A percentile compares a stretch with the other conserved stretches of the same genome.
Evolutionary conservation across 2,888 invertebrate genomes (phyloP).

Genomic region (Brenthis daphne): DNA sequence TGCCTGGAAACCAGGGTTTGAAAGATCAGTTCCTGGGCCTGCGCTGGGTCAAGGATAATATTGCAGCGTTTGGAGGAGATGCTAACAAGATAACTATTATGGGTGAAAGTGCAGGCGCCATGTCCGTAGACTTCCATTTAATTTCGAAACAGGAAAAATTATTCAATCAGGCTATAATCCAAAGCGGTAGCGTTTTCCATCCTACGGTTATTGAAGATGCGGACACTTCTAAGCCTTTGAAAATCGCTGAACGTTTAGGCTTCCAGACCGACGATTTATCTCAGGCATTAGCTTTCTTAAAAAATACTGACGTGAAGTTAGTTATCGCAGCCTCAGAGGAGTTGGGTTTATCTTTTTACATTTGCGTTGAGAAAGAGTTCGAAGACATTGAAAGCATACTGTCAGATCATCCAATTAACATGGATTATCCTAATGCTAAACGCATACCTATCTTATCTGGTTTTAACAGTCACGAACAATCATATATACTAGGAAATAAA

Average conservation of each 20-base stretch:
- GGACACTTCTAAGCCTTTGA: slow-evolving; percentile 40
- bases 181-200: slow-evolving; percentile 47
- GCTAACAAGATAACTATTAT: slow-evolving; percentile 52
- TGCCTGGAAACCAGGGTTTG: slow-evolving; percentile 54
- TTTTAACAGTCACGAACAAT: slow-evolving; percentile 53
- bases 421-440: slow-evolving; percentile 48
- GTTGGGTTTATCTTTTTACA: slow-evolving; percentile 30
- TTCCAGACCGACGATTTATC: slow-evolving; percentile 43
- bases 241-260: slow-evolving; percentile 48
- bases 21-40: slow-evolving; percentile 50
- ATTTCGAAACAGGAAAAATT: slow-evolving; percentile 44
- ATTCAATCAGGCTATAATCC: slow-evolving; percentile 47
- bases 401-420: slow-evolving; percentile 48
- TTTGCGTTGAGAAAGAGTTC: slow-evolving; percentile 42
- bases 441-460: slow-evolving; percentile 57
- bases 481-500: slow-evolving; percentile 35
- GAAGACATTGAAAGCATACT: slow-evolving; percentile 45
- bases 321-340: slow-evolving; percentile 39
- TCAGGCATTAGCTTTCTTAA: slow-evolving; percentile 46
- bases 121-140: slow-evolving; percentile 46
- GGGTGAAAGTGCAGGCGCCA: slow-evolving; percentile 51
- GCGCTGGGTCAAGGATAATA: slow-evolving; percentile 51
- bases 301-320: slow-evolving; percentile 28
- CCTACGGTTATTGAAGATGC: slow-evolving; percentile 40
- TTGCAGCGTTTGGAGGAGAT: slow-evolving; percentile 54